Conservation (phyloP, 2,797 vertebrate species). For the Phrynocephalus forsythii region DNA sequence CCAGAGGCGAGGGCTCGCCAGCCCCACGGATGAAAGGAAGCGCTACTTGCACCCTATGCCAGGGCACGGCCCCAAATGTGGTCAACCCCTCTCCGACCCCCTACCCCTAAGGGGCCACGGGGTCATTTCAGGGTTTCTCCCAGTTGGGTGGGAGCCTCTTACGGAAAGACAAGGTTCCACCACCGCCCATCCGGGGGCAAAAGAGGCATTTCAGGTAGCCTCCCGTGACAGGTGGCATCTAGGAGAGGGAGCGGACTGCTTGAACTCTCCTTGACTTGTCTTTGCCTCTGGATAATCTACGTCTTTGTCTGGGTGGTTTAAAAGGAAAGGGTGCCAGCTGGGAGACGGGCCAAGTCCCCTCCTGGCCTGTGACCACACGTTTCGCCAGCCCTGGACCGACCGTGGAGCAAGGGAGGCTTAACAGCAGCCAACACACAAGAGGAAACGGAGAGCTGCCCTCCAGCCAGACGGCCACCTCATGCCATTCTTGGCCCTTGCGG, state of each 20-base stretch:
- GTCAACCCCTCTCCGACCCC: too few species aligned
- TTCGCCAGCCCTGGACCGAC: neutral
- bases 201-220: neutral
- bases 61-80: neutral
- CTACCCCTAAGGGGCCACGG: too few species aligned
- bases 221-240: neutral
- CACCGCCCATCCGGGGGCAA: too few species aligned
- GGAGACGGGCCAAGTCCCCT: neutral
- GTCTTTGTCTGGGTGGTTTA: slow-evolving; percentile 23
- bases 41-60: neutral
- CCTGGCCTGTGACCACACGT: neutral
- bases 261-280: slow-evolving; percentile 23
- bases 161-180: too few species aligned
- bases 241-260: too few species aligned
- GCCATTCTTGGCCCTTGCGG: too few species aligned
- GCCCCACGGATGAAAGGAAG: too few species aligned
- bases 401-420: neutral
- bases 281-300: slow-evolving; percentile 22
- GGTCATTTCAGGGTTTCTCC: too few species aligned
- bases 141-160: too few species aligned
- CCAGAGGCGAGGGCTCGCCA: too few species aligned
- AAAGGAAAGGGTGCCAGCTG: neutral
- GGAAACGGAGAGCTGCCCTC: neutral
- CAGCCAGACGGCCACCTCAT: too few species aligned
- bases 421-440: too few species aligned